These are phyloP conservation scores for Cuculus canorus DNA, from an alignment of 2,797 vertebrate species.

Conservation along the genomic window DNA sequence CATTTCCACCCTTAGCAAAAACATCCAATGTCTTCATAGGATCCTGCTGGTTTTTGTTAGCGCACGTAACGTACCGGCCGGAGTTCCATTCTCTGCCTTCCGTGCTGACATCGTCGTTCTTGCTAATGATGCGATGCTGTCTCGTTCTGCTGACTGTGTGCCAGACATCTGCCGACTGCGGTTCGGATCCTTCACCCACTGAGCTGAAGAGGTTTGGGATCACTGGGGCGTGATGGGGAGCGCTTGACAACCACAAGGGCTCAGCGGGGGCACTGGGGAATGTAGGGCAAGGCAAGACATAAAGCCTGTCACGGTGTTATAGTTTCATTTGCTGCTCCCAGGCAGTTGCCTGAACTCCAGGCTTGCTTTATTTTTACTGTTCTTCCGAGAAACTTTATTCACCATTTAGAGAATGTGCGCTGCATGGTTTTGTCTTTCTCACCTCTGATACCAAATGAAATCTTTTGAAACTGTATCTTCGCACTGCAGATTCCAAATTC, in stretches of 20 bases:
- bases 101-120: background rate
- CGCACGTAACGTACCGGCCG: background rate
- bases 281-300: background rate
- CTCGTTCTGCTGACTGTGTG: constrained; percentile 6
- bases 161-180: constrained; percentile 18
- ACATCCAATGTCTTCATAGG: background rate
- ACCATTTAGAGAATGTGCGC: background rate
- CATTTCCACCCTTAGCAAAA: background rate
- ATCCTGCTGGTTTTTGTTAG: background rate
- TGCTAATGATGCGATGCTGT: background rate
- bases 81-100: background rate
- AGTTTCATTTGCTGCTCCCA: background rate
- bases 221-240: constrained; percentile 41
- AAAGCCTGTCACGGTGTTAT: background rate
- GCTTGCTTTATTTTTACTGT: background rate
- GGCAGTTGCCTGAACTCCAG: background rate
- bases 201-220: constrained; percentile 24
- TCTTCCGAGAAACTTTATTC: background rate
- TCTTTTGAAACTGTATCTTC: background rate
- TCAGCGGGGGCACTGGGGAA: background rate
- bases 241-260: constrained; percentile 26
- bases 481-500: background rate
- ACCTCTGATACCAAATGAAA: background rate
- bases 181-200: background rate
- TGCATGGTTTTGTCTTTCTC: background rate